These are phyloP conservation scores for Otis tarda DNA, from an alignment of 2,113 vertebrate species.

Conservation along the genomic window DNA sequence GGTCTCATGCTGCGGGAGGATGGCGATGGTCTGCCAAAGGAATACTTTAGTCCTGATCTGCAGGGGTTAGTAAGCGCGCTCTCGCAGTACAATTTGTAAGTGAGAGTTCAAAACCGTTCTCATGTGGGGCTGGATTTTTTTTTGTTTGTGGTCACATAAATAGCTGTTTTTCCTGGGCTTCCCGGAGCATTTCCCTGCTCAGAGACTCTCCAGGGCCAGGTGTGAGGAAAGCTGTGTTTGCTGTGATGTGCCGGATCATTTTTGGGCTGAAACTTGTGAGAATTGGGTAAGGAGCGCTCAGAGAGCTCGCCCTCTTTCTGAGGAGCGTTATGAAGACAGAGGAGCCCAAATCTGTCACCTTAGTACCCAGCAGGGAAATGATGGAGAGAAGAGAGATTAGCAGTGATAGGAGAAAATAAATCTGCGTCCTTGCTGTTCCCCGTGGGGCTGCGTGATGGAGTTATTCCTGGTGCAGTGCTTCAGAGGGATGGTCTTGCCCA, in stretches of 20 bases:
- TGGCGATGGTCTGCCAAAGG: not conserved
- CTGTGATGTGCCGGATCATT: fast-evolving
- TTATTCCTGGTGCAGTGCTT: not conserved
- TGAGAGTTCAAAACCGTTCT: not conserved
- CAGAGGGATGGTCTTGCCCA: fast-evolving
- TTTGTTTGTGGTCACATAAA: not conserved
- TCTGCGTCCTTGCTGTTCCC: not conserved
- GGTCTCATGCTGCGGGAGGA: fast-evolving
- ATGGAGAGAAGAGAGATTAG: not conserved
- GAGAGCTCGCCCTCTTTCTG: not conserved
- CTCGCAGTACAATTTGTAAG: too few species aligned
- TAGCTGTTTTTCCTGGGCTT: not conserved
- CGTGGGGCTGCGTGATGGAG: fast-evolving
- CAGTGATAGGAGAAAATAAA: not conserved
- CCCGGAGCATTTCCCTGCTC: fast-evolving
- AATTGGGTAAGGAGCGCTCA: not conserved
- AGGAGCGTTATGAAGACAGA: not conserved
- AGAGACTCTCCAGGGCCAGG: not conserved
- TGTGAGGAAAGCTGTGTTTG: fast-evolving
- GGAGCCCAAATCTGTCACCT: not conserved
- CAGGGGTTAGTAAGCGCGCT: fast-evolving
- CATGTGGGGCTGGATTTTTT: not conserved
- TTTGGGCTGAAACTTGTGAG: not conserved
- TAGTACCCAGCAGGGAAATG: not conserved
- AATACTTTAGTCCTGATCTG: fast-evolving